These are phyloP conservation scores for Pipa parva DNA, from an alignment of 2,113 vertebrate genomes.

Conservation along the genomic window DNA sequence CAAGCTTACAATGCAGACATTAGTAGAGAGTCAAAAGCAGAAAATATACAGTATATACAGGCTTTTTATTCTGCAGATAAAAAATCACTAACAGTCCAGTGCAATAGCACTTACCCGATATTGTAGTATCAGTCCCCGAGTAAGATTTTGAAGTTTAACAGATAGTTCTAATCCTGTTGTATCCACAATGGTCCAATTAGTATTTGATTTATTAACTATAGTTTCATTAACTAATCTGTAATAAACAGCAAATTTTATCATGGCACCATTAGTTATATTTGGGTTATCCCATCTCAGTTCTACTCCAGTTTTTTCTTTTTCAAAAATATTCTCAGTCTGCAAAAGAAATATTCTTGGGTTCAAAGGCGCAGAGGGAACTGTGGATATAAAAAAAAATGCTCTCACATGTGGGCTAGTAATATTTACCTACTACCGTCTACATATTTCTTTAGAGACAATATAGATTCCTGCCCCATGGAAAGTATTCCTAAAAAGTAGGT, in stretches of 20 bases:
- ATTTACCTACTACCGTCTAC: not conserved
- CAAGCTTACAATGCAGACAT: no score
- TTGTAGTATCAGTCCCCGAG: conserved; percentile 43
- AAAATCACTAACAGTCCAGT: not conserved
- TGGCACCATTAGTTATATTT: conserved; percentile 50
- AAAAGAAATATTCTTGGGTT: conserved; percentile 58
- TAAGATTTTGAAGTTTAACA: conserved; percentile 49
- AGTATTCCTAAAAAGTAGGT: no score
- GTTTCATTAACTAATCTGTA: conserved; percentile 52
- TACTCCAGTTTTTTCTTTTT: conserved; percentile 43
- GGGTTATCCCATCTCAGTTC: conserved; percentile 64
- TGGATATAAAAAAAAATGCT: conserved; percentile 5
- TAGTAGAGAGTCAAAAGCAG: no score
- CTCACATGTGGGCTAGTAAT: not conserved
- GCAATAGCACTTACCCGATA: conserved; percentile 60
- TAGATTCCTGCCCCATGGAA: no score
- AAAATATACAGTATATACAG: no score
- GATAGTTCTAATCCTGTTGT: conserved; percentile 30
- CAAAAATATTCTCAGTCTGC: conserved; percentile 5
- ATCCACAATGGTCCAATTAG: conserved; percentile 43
- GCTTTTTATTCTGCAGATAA: not conserved
- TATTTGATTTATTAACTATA: not conserved
- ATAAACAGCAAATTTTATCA: conserved; percentile 55
- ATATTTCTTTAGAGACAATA: no score
- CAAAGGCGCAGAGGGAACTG: conserved; percentile 59